Conservation (phyloP, 2,888 invertebrate genomes). For the Metacarcinus magister region DNA sequence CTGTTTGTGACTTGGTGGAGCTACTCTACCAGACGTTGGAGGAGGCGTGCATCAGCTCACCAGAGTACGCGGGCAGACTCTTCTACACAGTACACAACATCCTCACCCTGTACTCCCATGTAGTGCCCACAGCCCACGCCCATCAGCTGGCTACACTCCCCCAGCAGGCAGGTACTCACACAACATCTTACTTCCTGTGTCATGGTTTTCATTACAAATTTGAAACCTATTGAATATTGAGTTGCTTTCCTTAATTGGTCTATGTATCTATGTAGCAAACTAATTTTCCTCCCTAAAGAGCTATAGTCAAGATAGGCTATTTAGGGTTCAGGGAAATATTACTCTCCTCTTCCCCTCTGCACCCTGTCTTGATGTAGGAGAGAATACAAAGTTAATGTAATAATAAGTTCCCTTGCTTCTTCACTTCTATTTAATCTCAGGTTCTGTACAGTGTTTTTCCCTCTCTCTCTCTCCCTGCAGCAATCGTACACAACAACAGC, state of each 20-base stretch:
- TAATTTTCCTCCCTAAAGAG: too few species aligned
- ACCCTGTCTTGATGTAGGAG: too few species aligned
- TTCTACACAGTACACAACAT: constrained; percentile 90
- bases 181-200: not conserved
- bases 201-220: not conserved
- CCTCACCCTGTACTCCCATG: constrained; percentile 90
- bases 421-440: too few species aligned
- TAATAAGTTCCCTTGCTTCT: too few species aligned
- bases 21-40: constrained; percentile 88
- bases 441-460: too few species aligned
- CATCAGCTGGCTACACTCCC: constrained; percentile 93
- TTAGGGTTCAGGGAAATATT: too few species aligned
- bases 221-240: not conserved
- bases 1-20: constrained; percentile 88
- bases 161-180: constrained; percentile 90
- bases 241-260: too few species aligned
- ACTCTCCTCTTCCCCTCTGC: too few species aligned
- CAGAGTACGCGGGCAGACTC: constrained; percentile 88
- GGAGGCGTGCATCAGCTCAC: constrained; percentile 88
- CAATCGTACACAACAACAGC: constrained; percentile 95
- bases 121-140: constrained; percentile 92
- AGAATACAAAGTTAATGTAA: too few species aligned
- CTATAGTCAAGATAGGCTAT: too few species aligned
- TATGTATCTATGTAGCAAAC: too few species aligned
- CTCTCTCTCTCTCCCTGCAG: constrained; percentile 85